phyloP scores from a whole-genome alignment of 2,113 vertebrate species.

The Furnarius figulus region DNA sequence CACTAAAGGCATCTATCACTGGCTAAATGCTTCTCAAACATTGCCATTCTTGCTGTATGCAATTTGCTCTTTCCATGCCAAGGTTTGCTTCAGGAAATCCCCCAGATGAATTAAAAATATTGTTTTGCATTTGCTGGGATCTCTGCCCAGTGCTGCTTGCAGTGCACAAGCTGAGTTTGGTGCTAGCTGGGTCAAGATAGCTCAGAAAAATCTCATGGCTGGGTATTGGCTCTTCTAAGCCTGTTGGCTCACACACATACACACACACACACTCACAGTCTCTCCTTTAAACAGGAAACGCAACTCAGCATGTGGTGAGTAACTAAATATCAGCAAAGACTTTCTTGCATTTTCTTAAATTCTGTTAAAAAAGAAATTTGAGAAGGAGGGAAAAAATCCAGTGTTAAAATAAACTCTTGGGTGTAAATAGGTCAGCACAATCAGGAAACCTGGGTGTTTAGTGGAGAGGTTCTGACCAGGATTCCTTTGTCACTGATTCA shows the following conservation, averaged over 20 bases:
- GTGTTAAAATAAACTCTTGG: slow-evolving; percentile 16
- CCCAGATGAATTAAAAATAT: slow-evolving; percentile 32
- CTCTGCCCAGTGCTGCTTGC: neutral
- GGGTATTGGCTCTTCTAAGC: neutral
- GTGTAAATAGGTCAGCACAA: slow-evolving; percentile 17
- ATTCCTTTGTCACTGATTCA: neutral
- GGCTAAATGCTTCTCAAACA: neutral
- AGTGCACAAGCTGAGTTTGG: neutral
- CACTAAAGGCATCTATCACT: neutral
- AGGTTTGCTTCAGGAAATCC: slow-evolving; percentile 54
- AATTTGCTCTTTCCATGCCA: neutral
- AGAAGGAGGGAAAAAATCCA: neutral
- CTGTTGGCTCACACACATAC: neutral
- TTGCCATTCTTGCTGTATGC: neutral
- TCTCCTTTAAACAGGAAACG: slow-evolving; percentile 54
- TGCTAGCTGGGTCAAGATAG: slow-evolving; percentile 6
- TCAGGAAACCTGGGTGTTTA: neutral
- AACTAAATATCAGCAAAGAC: slow-evolving; percentile 25
- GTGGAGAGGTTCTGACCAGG: neutral
- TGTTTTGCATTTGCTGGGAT: slow-evolving; percentile 35
- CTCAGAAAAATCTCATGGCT: slow-evolving; percentile 33
- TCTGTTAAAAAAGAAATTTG: neutral
- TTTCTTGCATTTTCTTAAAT: neutral
- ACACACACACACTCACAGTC: neutral
- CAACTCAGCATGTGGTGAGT: slow-evolving; percentile 42